These are phyloP conservation scores for Takifugu flavidus DNA, from an alignment of 2,113 vertebrate genomes.

Conservation along the genomic window DNA sequence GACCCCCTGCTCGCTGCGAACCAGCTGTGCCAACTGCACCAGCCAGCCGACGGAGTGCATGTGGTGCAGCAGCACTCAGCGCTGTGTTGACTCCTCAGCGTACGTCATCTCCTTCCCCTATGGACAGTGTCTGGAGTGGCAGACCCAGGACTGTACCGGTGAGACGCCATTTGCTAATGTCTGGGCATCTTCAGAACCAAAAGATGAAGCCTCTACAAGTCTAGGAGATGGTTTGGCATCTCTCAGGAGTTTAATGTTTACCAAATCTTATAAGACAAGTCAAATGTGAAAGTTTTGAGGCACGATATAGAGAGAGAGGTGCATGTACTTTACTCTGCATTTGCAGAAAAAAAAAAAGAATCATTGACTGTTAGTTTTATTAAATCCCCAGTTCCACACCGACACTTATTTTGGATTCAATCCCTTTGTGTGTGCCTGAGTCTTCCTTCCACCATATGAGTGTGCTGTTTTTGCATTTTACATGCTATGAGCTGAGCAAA, in stretches of 20 bases:
- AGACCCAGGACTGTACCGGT: constrained; percentile 90
- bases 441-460: background rate
- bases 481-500: constrained; percentile 1
- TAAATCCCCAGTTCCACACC: background rate
- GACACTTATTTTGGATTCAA: background rate
- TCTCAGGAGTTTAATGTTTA: no score
- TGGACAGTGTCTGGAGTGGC: constrained; percentile 96
- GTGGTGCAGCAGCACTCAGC: constrained; percentile 90
- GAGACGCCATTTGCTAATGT: constrained; percentile 58
- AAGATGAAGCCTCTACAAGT: no score
- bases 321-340: no score
- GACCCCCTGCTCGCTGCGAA: constrained; percentile 85
- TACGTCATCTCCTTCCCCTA: constrained; percentile 96
- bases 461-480: constrained; percentile 11
- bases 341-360: no score
- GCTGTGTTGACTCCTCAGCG: constrained; percentile 92
- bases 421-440: background rate
- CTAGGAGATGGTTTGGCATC: no score
- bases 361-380: no score
- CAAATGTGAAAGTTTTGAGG: no score
- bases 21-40: constrained; percentile 87
- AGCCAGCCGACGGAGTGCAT: constrained; percentile 94
- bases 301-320: no score
- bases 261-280: no score
- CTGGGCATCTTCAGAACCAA: no score